These are phyloP conservation scores for Callinectes sapidus DNA, from an alignment of 2,888 invertebrate species.

Conservation along the genomic window DNA sequence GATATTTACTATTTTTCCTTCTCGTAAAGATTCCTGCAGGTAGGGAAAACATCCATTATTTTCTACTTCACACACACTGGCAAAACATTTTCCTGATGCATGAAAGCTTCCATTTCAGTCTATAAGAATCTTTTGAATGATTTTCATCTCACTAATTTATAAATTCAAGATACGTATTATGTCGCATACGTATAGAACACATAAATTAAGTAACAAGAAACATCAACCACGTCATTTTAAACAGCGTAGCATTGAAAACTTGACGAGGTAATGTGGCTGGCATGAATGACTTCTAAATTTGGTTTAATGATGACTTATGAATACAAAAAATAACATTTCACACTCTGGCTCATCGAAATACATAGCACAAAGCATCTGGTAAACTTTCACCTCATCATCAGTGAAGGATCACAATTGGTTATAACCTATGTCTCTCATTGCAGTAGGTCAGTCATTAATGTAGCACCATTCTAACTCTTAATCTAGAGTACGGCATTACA, in stretches of 20 bases:
- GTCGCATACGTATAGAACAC: neutral
- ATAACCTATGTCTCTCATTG: neutral
- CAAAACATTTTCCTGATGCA: neutral
- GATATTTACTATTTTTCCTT: neutral
- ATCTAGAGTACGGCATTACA: constrained; percentile 1
- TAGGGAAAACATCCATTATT: neutral
- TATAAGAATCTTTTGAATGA: neutral
- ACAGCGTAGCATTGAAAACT: neutral
- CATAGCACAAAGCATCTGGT: neutral
- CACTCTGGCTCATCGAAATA: neutral
- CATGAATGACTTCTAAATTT: neutral
- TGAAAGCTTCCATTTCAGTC: neutral
- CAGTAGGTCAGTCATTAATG: neutral
- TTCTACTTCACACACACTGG: neutral
- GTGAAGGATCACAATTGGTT: neutral
- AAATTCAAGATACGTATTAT: neutral
- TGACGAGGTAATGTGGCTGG: neutral
- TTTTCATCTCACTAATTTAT: neutral
- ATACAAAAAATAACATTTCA: neutral
- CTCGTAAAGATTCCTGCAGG: neutral
- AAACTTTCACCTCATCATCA: neutral
- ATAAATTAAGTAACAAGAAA: neutral
- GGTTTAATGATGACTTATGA: neutral
- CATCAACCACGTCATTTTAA: neutral
- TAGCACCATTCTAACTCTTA: constrained; percentile 21